phyloP scores from a whole-genome alignment of 2,113 vertebrate species.

The Bos javanicus region DNA sequence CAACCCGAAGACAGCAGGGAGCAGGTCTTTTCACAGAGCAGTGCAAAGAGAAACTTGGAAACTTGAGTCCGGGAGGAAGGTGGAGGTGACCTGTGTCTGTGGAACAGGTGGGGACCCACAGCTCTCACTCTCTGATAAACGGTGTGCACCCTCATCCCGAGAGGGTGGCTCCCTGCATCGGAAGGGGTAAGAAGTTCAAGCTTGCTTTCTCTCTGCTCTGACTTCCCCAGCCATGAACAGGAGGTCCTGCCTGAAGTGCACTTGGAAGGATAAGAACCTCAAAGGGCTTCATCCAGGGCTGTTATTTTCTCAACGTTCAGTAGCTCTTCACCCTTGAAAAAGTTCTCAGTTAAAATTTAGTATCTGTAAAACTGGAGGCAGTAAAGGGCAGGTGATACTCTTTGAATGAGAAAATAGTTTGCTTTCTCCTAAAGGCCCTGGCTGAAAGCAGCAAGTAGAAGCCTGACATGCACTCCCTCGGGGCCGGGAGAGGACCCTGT shows the following conservation, averaged over 20 bases:
- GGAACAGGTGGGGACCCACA: rapidly evolving
- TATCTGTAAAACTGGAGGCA: not conserved
- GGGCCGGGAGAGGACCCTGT: not conserved
- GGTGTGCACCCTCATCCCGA: not conserved
- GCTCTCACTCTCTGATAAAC: not conserved
- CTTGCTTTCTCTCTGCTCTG: not conserved
- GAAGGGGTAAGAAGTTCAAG: not conserved
- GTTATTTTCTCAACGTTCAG: not conserved
- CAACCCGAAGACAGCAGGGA: not conserved
- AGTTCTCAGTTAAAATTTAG: not conserved
- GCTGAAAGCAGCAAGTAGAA: not conserved
- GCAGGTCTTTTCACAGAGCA: not conserved
- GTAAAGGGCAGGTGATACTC: not conserved
- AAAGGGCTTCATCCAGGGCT: not conserved
- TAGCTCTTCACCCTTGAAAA: conserved; percentile 22
- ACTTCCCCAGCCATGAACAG: too few relatives aligned
- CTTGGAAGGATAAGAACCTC: not conserved
- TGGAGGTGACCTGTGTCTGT: rapidly evolving
- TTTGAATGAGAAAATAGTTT: not conserved
- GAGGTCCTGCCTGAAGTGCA: not conserved
- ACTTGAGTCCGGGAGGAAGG: not conserved
- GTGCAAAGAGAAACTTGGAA: not conserved
- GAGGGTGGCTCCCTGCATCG: not conserved
- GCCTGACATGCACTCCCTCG: rapidly evolving
- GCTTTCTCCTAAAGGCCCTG: not conserved